A percentile compares a stretch with the other conserved stretches of the same genome.
Evolutionary conservation across 2,797 vertebrate species (phyloP).

Genomic region (Chelonia mydas): DNA sequence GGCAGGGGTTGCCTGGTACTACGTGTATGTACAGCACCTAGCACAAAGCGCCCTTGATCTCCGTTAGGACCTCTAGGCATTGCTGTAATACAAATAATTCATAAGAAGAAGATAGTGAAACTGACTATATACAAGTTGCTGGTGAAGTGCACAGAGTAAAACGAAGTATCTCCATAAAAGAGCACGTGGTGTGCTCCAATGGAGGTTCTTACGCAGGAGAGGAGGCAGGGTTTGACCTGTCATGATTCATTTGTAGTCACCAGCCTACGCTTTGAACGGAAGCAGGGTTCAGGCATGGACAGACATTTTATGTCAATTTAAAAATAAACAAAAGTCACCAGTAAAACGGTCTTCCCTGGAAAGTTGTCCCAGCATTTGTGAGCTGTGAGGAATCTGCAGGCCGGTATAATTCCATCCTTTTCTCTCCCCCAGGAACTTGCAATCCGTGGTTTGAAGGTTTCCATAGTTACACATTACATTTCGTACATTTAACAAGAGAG

Average conservation of each 20-base stretch:
- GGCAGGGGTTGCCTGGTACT: background rate
- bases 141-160: background rate
- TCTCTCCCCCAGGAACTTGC: background rate
- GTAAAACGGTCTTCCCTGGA: background rate
- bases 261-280: background rate
- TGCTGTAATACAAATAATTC: background rate
- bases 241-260: background rate
- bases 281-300: background rate
- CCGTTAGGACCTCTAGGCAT: background rate
- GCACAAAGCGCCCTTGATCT: background rate
- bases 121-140: background rate
- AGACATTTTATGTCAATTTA: background rate
- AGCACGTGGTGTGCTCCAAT: background rate
- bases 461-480: slow-evolving; percentile 57
- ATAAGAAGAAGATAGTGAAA: background rate
- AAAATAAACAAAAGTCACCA: background rate
- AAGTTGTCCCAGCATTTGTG: background rate
- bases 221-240: background rate
- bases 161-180: background rate
- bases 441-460: slow-evolving; percentile 62
- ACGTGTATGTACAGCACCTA: background rate
- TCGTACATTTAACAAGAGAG: slow-evolving; percentile 30
- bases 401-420: slow-evolving; percentile 36
- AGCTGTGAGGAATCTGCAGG: slow-evolving; percentile 24
- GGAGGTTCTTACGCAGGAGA: background rate